These are phyloP conservation scores for Diabrotica virgifera DNA, from an alignment of 1,140 invertebrate genomes.

Conservation along the genomic window DNA sequence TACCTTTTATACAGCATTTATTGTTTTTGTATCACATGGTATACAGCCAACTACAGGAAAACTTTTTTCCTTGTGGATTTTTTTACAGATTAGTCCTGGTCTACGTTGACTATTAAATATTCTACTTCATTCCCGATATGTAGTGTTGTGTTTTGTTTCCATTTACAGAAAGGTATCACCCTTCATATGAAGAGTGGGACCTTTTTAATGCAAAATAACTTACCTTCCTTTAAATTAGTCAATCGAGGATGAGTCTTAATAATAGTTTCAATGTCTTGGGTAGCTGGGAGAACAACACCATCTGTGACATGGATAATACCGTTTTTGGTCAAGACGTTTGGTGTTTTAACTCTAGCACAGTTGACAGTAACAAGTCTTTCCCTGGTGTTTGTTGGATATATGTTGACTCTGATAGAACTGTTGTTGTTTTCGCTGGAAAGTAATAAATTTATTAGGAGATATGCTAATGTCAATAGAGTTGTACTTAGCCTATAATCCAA, in stretches of 20 bases:
- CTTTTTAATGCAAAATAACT: neutral
- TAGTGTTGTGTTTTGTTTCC: too few species aligned
- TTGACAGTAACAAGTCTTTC: constrained; percentile 54
- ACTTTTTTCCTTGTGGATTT: too few species aligned
- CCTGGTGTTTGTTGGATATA: constrained; percentile 52
- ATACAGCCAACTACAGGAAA: too few species aligned
- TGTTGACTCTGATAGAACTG: constrained; percentile 59
- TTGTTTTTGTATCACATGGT: too few species aligned
- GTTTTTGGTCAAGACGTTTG: constrained; percentile 58
- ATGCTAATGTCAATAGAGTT: too few species aligned
- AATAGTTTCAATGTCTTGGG: constrained; percentile 48
- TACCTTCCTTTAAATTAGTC: constrained; percentile 44
- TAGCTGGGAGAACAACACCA: constrained; percentile 58
- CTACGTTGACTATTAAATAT: too few species aligned
- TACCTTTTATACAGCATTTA: too few species aligned
- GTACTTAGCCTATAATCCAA: too few species aligned
- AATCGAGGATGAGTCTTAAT: constrained; percentile 43
- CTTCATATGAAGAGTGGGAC: too few species aligned
- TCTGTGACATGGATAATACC: constrained; percentile 68
- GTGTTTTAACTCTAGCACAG: constrained; percentile 52
- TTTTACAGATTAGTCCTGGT: too few species aligned
- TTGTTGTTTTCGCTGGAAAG: constrained; percentile 50
- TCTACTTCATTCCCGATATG: too few species aligned
- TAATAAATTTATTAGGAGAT: neutral
- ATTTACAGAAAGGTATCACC: too few species aligned